These are phyloP conservation scores for Epiblema foenella DNA, from an alignment of 2,888 invertebrate genomes.

Conservation along the genomic window DNA sequence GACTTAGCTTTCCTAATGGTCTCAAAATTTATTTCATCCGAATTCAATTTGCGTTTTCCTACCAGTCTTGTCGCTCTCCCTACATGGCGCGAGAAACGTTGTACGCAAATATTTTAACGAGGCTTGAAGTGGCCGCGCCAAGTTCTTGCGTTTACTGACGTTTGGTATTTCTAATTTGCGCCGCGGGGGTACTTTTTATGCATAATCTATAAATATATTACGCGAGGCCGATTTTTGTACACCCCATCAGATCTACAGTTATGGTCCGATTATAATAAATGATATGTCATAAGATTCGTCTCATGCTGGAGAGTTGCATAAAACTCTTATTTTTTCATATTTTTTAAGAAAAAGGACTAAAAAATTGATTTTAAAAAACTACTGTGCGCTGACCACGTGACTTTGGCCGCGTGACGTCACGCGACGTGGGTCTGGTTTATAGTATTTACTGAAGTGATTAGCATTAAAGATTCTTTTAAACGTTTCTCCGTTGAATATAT, in stretches of 20 bases:
- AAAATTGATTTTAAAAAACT: no score
- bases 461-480: background rate
- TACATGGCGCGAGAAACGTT: conserved; percentile 14
- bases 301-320: no score
- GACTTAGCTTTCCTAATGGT: background rate
- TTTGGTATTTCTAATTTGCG: conserved; percentile 25
- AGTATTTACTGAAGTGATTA: background rate
- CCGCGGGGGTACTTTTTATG: conserved; percentile 17
- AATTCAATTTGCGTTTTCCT: conserved; percentile 7
- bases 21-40: background rate
- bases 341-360: no score
- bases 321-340: no score
- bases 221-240: no score
- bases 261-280: no score
- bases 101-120: conserved; percentile 35
- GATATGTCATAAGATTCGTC: no score
- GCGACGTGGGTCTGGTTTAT: no score
- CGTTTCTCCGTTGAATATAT: background rate
- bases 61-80: conserved; percentile 3
- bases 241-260: no score
- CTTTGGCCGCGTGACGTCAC: no score
- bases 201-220: conserved; percentile 22
- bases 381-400: no score
- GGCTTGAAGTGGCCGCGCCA: conserved; percentile 20
- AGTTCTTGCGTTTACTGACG: conserved; percentile 19